These are phyloP conservation scores for Limonius californicus DNA, from an alignment of 1,140 invertebrate genomes.

Conservation along the genomic window DNA sequence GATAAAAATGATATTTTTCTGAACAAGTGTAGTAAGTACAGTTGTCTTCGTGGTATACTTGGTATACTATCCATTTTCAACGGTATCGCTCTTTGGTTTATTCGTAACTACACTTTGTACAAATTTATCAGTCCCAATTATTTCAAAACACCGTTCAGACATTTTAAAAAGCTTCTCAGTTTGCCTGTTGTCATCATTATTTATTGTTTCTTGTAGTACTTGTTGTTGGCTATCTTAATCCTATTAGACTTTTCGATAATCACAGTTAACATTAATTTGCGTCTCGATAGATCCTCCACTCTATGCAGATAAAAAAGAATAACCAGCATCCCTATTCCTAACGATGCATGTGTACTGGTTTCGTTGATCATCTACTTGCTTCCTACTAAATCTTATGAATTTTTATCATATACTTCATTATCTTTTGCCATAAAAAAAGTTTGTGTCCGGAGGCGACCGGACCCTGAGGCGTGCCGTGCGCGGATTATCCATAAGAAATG, in stretches of 20 bases:
- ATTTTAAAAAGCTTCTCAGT: not conserved
- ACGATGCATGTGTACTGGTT: not conserved
- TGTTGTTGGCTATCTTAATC: not conserved
- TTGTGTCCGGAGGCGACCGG: not conserved
- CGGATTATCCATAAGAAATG: no score
- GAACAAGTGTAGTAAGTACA: not conserved
- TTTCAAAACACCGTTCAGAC: not conserved
- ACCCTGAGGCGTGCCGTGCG: not conserved
- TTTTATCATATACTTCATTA: not conserved
- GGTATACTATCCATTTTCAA: not conserved
- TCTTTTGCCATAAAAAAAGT: not conserved
- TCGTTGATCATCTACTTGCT: not conserved
- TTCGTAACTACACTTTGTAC: not conserved
- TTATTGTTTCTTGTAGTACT: not conserved
- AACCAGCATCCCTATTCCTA: not conserved
- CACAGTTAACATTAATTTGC: no score
- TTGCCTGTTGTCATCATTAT: not conserved
- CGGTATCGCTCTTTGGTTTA: not conserved
- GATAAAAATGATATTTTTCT: not conserved
- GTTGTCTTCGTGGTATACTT: not conserved
- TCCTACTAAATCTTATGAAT: not conserved
- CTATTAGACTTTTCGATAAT: not conserved
- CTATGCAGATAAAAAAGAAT: not conserved
- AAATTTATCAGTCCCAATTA: not conserved
- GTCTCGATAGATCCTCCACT: not conserved